Conservation (phyloP, 2,797 vertebrate species). For the Dromococcyx pavoninus region DNA sequence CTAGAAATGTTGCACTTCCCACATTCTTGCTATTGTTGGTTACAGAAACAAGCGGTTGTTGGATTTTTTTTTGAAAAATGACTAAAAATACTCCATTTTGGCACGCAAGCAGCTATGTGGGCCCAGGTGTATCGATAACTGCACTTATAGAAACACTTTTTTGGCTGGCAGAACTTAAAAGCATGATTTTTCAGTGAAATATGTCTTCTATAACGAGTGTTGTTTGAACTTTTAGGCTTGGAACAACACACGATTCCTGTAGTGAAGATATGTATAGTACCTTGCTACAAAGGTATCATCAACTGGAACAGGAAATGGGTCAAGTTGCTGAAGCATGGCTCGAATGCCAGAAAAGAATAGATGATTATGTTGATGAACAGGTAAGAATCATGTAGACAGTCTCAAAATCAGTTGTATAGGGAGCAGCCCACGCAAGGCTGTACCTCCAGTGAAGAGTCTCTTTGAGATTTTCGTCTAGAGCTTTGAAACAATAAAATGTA, state of each 20-base stretch:
- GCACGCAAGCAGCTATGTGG: neutral
- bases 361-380: constrained; percentile 98
- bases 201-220: neutral
- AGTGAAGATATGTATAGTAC: constrained; percentile 91
- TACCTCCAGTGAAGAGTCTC: neutral
- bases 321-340: constrained; percentile 91
- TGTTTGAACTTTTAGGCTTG: constrained; percentile 80
- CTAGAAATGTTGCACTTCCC: constrained; percentile 34
- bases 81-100: neutral
- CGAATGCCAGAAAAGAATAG: constrained; percentile 96
- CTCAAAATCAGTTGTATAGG: neutral
- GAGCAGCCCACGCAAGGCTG: neutral
- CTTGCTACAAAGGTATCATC: constrained; percentile 90
- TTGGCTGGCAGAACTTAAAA: neutral
- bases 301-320: constrained; percentile 91
- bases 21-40: constrained; percentile 21
- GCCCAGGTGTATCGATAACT: neutral
- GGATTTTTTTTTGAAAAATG: neutral
- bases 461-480: neutral
- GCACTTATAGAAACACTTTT: neutral
- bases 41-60: neutral
- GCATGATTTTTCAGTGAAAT: neutral
- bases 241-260: constrained; percentile 89
- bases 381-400: constrained; percentile 67
- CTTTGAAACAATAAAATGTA: neutral